Conservation (phyloP, 2,113 vertebrate species). For the Neodon shergylaensis region DNA sequence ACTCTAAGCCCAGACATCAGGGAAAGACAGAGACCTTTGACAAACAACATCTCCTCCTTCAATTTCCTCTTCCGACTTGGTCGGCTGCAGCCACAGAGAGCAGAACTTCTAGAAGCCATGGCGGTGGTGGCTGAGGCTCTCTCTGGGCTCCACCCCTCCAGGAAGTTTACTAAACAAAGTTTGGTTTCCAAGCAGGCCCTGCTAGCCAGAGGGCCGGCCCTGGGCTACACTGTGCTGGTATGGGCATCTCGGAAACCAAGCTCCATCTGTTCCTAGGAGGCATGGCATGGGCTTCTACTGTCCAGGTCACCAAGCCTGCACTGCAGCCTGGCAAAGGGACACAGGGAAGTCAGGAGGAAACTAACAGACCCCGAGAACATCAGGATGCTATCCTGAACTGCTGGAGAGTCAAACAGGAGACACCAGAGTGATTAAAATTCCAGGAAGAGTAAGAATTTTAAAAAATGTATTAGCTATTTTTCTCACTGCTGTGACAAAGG, state of each 20-base stretch:
- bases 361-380: accelerated
- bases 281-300: background rate
- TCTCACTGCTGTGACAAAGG: background rate
- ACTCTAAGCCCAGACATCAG: background rate
- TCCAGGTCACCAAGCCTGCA: accelerated
- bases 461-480: background rate
- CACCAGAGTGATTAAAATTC: accelerated
- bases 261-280: background rate
- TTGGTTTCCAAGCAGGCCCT: slow-evolving; percentile 70
- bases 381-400: background rate
- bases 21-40: slow-evolving; percentile 63
- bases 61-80: background rate
- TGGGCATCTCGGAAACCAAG: background rate
- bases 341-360: background rate
- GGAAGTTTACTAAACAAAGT: slow-evolving; percentile 70
- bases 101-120: slow-evolving; percentile 58
- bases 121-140: background rate
- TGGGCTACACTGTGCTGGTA: background rate
- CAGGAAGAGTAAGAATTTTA: background rate
- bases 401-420: background rate
- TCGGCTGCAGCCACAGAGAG: background rate
- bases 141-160: background rate
- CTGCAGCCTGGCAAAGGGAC: accelerated
- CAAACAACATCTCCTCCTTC: slow-evolving; percentile 62
- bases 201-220: background rate